Conservation (phyloP, 2,113 vertebrate genomes). For the Pungitius pungitius region DNA sequence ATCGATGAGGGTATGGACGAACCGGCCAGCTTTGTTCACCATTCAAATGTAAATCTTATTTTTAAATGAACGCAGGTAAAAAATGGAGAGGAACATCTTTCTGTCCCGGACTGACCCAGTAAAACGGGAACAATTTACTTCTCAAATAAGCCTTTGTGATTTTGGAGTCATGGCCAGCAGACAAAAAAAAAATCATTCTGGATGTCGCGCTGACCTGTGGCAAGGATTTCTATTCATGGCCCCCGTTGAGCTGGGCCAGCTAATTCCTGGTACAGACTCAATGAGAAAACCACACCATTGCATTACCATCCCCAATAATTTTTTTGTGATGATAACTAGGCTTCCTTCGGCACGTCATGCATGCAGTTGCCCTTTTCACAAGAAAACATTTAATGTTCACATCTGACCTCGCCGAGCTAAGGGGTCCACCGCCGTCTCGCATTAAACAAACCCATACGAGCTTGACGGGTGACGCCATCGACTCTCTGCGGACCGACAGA, state of each 20-base stretch:
- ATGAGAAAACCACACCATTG: constrained; percentile 54
- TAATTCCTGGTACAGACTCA: constrained; percentile 62
- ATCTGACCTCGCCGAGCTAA: background rate
- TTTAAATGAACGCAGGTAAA: background rate
- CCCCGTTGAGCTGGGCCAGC: constrained; percentile 50
- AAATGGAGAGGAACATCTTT: background rate
- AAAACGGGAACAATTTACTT: constrained; percentile 60
- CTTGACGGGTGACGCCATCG: constrained; percentile 25
- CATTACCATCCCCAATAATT: constrained; percentile 22
- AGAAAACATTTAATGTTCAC: background rate
- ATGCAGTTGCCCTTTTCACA: background rate
- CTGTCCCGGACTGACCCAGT: background rate
- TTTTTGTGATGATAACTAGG: constrained; percentile 27
- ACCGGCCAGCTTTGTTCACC: constrained; percentile 27
- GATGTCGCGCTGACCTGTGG: constrained; percentile 62
- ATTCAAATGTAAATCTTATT: constrained; percentile 47
- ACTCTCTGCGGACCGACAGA: constrained; percentile 49
- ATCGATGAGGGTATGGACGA: constrained; percentile 75
- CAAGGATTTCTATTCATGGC: constrained; percentile 63
- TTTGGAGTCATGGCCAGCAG: constrained; percentile 39
- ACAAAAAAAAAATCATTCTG: constrained; percentile 48
- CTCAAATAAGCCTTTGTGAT: constrained; percentile 67
- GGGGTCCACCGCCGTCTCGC: background rate
- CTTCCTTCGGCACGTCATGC: background rate
- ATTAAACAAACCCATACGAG: background rate